phyloP scores from a whole-genome alignment of 2,797 vertebrate genomes.

The Ispidina picta region DNA sequence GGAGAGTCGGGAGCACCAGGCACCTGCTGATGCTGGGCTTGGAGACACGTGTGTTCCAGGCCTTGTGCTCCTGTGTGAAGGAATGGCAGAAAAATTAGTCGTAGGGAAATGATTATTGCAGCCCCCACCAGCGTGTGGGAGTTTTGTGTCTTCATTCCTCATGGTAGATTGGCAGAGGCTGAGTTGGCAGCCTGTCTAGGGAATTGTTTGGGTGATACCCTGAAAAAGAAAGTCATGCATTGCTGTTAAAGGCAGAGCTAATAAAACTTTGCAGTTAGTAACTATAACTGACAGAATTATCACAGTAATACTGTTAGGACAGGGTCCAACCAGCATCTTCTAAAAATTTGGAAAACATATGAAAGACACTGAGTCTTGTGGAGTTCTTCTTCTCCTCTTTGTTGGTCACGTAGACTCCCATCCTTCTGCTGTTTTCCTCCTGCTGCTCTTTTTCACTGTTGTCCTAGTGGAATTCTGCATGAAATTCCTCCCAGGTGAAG shows the following conservation, averaged over 20 bases:
- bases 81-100: background rate
- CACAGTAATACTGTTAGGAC: accelerated
- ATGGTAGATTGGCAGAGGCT: accelerated
- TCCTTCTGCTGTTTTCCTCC: background rate
- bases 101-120: background rate
- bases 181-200: accelerated
- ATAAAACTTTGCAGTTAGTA: background rate
- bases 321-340: background rate
- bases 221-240: accelerated
- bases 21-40: background rate
- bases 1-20: background rate
- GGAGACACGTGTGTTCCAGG: background rate
- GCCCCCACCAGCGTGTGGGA: accelerated
- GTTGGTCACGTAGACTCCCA: too few relatives aligned
- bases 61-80: background rate
- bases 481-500: background rate
- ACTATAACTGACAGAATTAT: accelerated
- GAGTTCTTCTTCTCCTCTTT: background rate
- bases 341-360: accelerated
- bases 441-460: accelerated
- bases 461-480: background rate
- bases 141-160: background rate
- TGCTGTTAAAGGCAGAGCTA: background rate
- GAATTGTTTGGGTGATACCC: accelerated
- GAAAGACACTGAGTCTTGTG: accelerated